phyloP scores from a whole-genome alignment of 2,888 invertebrate genomes.

The Drosophila pseudotakahashii region DNA sequence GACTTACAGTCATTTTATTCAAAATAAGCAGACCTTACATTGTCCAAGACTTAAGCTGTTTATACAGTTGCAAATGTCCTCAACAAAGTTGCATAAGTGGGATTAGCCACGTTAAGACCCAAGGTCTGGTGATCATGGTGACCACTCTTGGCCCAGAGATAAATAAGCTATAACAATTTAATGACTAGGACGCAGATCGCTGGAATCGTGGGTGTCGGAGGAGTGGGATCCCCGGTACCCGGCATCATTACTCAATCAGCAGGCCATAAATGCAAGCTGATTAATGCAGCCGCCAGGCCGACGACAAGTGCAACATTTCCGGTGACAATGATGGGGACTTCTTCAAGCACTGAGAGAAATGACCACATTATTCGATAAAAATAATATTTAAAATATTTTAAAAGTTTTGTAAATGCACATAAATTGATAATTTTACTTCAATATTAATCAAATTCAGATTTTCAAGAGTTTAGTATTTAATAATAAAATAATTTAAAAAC shows the following conservation, averaged over 20 bases:
- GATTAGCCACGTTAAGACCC: constrained; percentile 28
- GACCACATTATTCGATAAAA: no score
- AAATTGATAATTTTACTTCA: no score
- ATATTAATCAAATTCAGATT: no score
- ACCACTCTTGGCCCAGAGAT: constrained; percentile 34
- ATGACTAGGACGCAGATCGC: constrained; percentile 51
- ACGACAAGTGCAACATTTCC: constrained; percentile 68
- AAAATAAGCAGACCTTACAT: neutral
- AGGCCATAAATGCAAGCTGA: constrained; percentile 57
- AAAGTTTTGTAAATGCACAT: no score
- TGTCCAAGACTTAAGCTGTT: neutral
- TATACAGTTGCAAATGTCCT: constrained; percentile 26
- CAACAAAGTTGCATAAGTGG: constrained; percentile 57
- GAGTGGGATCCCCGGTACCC: neutral
- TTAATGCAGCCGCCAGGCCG: constrained; percentile 57
- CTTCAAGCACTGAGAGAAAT: neutral
- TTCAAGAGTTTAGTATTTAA: no score
- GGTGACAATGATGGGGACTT: constrained; percentile 46
- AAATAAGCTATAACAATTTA: constrained; percentile 76
- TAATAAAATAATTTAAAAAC: no score
- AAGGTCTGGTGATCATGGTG: constrained; percentile 4
- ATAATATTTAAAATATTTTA: no score
- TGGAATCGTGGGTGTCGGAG: constrained; percentile 27
- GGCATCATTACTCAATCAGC: constrained; percentile 69
- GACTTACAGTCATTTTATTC: no score